Evolutionary conservation across 1,140 invertebrate species (phyloP).

Genomic region (Cotesia typhae): DNA sequence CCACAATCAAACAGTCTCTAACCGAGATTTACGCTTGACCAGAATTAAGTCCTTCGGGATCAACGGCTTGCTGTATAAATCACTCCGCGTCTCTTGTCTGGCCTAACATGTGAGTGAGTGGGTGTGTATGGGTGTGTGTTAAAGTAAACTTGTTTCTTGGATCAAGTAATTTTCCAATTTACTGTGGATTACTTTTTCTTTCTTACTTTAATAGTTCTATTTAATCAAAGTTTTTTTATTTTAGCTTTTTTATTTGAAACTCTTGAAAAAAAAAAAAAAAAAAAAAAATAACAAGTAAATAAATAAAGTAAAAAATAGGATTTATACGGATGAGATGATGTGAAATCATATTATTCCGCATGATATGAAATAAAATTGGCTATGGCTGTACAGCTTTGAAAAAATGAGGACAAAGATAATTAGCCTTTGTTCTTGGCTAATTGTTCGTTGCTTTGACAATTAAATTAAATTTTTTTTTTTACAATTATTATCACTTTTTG

Average conservation of each 20-base stretch:
- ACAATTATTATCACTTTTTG: background rate
- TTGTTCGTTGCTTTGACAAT: background rate
- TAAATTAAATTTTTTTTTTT: background rate
- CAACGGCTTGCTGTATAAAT: constrained; percentile 41
- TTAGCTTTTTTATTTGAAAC: background rate
- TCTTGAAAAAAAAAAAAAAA: too few species aligned
- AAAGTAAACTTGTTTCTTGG: background rate
- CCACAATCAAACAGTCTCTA: constrained; percentile 54
- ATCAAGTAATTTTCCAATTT: constrained; percentile 11
- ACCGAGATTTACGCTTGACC: constrained; percentile 52
- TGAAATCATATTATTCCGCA: background rate
- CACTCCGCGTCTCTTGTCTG: background rate
- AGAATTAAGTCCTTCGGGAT: constrained; percentile 51
- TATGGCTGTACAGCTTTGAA: background rate
- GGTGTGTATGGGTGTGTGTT: too few species aligned
- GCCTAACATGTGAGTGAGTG: background rate
- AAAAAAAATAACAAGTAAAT: too few species aligned
- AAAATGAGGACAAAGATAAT: constrained; percentile 1
- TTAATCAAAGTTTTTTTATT: constrained; percentile 1
- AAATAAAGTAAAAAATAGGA: too few species aligned
- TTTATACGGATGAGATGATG: too few species aligned
- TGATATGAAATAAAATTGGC: background rate
- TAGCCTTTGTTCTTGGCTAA: background rate
- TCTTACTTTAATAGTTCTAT: background rate
- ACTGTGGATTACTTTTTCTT: background rate